Evolutionary conservation across 2,888 invertebrate species (phyloP).

Genomic region (Furcula furcula): DNA sequence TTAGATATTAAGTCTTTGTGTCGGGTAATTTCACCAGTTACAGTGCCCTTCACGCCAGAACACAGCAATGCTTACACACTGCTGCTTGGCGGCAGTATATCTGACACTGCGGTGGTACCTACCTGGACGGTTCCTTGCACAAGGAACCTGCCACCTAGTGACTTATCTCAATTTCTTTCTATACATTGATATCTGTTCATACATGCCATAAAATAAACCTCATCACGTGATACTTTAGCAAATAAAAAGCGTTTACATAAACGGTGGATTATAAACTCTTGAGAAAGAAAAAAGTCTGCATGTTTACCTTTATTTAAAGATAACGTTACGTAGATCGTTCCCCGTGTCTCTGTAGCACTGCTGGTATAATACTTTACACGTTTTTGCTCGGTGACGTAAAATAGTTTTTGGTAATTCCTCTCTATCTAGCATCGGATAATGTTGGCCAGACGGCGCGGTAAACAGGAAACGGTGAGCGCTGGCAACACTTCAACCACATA

Average conservation of each 20-base stretch:
- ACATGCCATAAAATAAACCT: neutral
- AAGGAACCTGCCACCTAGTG: no score
- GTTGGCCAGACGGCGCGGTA: constrained; percentile 52
- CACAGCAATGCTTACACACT: no score
- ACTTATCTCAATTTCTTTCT: constrained; percentile 16
- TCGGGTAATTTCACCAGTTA: no score
- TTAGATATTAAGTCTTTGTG: no score
- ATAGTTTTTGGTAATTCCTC: constrained; percentile 38
- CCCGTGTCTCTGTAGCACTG: constrained; percentile 16
- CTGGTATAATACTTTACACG: no score
- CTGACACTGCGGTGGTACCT: no score
- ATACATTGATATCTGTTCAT: constrained; percentile 4
- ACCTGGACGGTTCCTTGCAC: no score
- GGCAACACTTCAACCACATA: constrained; percentile 66
- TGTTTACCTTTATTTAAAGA: constrained; percentile 8
- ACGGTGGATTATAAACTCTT: neutral
- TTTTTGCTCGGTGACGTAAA: constrained; percentile 29
- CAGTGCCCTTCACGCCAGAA: no score
- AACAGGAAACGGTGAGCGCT: constrained; percentile 72
- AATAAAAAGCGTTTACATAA: neutral
- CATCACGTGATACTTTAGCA: neutral
- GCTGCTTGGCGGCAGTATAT: no score
- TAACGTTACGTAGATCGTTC: constrained; percentile 7
- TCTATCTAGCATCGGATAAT: constrained; percentile 32
- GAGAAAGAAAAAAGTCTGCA: neutral